Percentiles rank a stretch among this genome's conserved stretches.
Evolutionary conservation across 2,113 vertebrate genomes (phyloP).

Genomic region (Cinclus mexicanus): DNA sequence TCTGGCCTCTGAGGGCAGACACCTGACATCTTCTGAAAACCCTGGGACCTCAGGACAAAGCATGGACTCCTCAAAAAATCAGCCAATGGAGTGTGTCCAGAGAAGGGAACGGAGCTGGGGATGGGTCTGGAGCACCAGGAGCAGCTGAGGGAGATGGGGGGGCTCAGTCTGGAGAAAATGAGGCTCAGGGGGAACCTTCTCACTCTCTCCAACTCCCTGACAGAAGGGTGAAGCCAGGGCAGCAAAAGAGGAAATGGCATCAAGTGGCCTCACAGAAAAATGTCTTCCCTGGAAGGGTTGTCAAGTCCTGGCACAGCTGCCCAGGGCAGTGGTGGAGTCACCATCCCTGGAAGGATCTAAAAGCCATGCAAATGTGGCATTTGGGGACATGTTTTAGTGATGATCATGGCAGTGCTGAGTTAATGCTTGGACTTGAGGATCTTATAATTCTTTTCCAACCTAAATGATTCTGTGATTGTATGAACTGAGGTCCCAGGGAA

Average conservation of each 20-base stretch:
- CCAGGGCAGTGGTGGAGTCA: not conserved
- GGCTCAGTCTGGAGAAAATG: not conserved
- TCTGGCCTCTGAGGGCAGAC: not conserved
- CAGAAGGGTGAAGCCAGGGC: not conserved
- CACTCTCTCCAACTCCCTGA: not conserved
- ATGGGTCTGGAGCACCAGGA: not conserved
- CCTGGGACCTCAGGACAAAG: not conserved
- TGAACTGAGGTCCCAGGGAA: not conserved
- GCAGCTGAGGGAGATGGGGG: not conserved
- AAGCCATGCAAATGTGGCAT: not conserved
- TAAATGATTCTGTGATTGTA: not conserved
- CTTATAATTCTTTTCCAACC: not conserved
- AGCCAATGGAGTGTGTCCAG: not conserved
- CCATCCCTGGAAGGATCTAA: not conserved
- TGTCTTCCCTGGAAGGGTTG: not conserved
- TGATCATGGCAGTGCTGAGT: not conserved
- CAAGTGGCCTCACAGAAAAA: not conserved
- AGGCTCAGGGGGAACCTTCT: not conserved
- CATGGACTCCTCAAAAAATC: rapidly evolving
- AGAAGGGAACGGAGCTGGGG: not conserved
- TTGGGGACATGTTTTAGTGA: not conserved
- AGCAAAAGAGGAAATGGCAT: not conserved
- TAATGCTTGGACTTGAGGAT: not conserved
- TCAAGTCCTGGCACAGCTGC: not conserved
- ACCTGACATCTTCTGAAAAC: not conserved